Percentiles rank a stretch among this genome's conserved stretches.
Conservation (phyloP, 2,797 vertebrate genomes). For the Acanthis flammea region DNA sequence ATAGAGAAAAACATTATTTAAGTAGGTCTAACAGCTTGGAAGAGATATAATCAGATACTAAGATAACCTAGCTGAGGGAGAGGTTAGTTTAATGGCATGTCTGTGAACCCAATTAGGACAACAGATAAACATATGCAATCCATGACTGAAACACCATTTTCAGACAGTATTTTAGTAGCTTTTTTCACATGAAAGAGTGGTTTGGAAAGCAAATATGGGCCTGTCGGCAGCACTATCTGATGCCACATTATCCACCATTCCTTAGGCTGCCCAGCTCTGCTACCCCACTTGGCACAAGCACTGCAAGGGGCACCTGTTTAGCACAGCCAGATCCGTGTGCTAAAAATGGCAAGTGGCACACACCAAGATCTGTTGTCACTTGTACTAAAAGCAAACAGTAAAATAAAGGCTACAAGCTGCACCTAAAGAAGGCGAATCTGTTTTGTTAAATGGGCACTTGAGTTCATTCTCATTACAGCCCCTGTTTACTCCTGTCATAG, state of each 20-base stretch:
- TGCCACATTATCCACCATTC: not conserved
- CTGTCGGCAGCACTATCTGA: not conserved
- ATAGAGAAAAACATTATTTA: not conserved
- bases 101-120: not conserved
- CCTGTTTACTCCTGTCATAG: not conserved
- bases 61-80: not conserved
- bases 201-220: not conserved
- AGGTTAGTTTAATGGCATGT: not conserved
- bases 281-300: not conserved
- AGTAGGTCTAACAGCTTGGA: not conserved
- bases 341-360: not conserved
- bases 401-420: not conserved
- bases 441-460: not conserved
- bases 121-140: not conserved
- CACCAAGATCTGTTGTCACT: not conserved
- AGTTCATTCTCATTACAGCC: not conserved
- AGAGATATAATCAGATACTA: not conserved
- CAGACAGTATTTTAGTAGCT: not conserved
- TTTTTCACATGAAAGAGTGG: not conserved
- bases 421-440: not conserved
- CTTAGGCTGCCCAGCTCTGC: not conserved
- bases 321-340: fast-evolving
- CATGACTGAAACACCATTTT: not conserved
- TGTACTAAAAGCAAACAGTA: not conserved
- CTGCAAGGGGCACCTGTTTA: not conserved